Conservation (phyloP, 2,888 invertebrate species). For the Amphimallon solstitiale region DNA sequence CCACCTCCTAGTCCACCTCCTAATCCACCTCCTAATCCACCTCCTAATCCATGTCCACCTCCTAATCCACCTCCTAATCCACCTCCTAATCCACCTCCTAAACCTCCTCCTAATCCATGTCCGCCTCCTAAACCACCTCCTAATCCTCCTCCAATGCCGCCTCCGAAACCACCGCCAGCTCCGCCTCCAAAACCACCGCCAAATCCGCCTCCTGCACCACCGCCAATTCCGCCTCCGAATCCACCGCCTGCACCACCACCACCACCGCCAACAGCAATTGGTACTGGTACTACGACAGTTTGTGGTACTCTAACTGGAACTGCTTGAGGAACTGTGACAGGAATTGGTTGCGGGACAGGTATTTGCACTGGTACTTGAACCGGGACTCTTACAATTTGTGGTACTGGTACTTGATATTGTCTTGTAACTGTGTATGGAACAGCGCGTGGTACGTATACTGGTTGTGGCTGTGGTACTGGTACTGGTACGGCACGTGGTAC, state of each 20-base stretch:
- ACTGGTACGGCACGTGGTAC: slow-evolving; percentile 56
- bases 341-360: slow-evolving; percentile 38
- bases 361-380: slow-evolving; percentile 43
- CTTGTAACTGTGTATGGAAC: slow-evolving; percentile 59
- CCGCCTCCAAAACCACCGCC: slow-evolving; percentile 34
- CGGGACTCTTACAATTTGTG: slow-evolving; percentile 58
- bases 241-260: slow-evolving; percentile 42
- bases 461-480: slow-evolving; percentile 67
- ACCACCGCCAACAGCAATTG: slow-evolving; percentile 62
- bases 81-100: slow-evolving; percentile 46
- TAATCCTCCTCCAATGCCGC: slow-evolving; percentile 36
- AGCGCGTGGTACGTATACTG: slow-evolving; percentile 68
- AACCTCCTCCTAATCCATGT: slow-evolving; percentile 43
- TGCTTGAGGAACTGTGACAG: slow-evolving; percentile 56
- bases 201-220: slow-evolving; percentile 35
- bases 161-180: slow-evolving; percentile 23
- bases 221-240: slow-evolving; percentile 44
- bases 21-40: slow-evolving; percentile 45
- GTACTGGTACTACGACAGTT: slow-evolving; percentile 66
- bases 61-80: slow-evolving; percentile 47
- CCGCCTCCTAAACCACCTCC: slow-evolving; percentile 47
- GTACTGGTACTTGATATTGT: slow-evolving; percentile 61
- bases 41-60: slow-evolving; percentile 37
- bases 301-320: slow-evolving; percentile 65
- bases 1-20: slow-evolving; percentile 45